Evolutionary conservation across 2,888 invertebrate species (phyloP).

Genomic region (Phanerotoma sp.): DNA sequence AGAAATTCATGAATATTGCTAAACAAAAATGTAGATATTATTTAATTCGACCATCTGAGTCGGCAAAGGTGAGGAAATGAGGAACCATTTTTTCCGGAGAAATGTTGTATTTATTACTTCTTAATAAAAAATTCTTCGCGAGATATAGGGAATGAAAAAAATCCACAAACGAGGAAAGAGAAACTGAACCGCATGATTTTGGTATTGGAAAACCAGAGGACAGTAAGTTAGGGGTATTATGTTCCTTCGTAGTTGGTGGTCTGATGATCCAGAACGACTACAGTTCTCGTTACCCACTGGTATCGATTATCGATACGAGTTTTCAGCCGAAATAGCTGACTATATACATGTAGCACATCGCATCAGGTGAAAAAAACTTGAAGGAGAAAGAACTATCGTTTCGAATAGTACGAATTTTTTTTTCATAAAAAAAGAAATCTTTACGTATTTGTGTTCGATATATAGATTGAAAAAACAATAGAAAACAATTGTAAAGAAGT

Average conservation of each 20-base stretch:
- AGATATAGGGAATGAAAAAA: too few relatives aligned
- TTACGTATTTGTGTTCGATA: background rate
- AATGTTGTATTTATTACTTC: background rate
- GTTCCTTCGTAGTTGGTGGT: conserved; percentile 4
- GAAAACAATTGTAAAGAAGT: too few relatives aligned
- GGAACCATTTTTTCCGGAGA: background rate
- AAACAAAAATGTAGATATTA: too few relatives aligned
- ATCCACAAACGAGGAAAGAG: too few relatives aligned
- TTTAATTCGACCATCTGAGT: background rate
- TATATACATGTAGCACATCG: background rate
- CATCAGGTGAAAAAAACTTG: background rate
- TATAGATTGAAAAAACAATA: background rate
- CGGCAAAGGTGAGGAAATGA: background rate
- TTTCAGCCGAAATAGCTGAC: conserved; percentile 4
- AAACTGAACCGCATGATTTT: background rate
- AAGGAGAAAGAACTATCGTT: background rate
- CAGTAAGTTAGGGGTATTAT: conserved; percentile 12
- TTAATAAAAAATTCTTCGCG: background rate
- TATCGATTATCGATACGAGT: conserved; percentile 21
- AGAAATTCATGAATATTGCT: too few relatives aligned
- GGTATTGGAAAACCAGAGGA: conserved; percentile 10
- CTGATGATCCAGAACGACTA: conserved; percentile 9
- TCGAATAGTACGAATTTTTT: too few relatives aligned
- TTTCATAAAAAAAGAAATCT: background rate
- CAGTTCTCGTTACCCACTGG: conserved; percentile 1